A percentile compares a stretch with the other conserved stretches of the same genome.
These are phyloP conservation scores for Cryptus armator DNA, from an alignment of 2,888 invertebrate genomes.

Conservation along the genomic window DNA sequence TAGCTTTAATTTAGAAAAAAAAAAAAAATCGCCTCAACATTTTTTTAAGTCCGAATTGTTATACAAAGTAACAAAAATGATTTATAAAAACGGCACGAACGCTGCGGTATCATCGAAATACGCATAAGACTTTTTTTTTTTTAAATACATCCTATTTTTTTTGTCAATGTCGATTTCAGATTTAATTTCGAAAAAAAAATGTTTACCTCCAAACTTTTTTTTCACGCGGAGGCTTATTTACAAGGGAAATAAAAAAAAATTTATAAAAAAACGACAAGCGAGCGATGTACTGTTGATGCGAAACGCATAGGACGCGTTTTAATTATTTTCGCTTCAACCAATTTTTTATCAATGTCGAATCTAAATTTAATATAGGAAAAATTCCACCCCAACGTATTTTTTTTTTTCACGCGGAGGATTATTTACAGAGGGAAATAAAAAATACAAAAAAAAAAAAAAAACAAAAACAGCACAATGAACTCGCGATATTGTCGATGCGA, in stretches of 20 bases:
- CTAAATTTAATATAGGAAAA: background rate
- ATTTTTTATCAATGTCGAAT: background rate
- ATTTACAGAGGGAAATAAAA: background rate
- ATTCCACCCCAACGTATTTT: background rate
- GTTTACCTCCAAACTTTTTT: too few species aligned
- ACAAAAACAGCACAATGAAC: slow-evolving; percentile 10
- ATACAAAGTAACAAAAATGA: too few species aligned
- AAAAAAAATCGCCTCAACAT: background rate
- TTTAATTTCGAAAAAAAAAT: too few species aligned
- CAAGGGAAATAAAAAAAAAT: too few species aligned
- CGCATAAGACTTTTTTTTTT: background rate
- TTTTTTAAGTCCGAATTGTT: background rate
- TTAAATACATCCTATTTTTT: too few species aligned
- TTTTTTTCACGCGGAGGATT: background rate
- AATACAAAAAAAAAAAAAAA: background rate
- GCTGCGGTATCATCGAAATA: background rate
- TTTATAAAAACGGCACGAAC: too few species aligned
- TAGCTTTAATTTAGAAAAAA: background rate
- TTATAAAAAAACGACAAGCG: too few species aligned
- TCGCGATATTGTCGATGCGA: slow-evolving; percentile 25
- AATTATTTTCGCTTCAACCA: background rate
- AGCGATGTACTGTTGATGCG: too few species aligned
- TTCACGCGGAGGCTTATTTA: too few species aligned
- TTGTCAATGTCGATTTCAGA: too few species aligned
- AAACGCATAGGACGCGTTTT: too few species aligned